A percentile compares a stretch with the other conserved stretches of the same genome.
Evolutionary conservation across 1,140 invertebrate genomes (phyloP).

Genomic region (Drosophila rufa): DNA sequence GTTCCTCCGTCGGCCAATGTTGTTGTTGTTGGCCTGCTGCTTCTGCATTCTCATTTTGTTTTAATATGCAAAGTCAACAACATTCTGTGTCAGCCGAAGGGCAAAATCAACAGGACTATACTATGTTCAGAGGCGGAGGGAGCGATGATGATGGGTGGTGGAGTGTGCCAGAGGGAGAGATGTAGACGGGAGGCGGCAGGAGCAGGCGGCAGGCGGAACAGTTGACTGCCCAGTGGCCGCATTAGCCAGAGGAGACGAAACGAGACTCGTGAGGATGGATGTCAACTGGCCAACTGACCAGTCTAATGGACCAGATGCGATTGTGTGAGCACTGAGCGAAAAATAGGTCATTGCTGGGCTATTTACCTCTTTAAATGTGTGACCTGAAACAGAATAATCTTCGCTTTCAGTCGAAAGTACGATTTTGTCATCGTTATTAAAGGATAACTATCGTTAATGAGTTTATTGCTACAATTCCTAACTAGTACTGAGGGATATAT

Average conservation of each 20-base stretch:
- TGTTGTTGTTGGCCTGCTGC: slow-evolving; percentile 40
- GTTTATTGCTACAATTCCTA: neutral
- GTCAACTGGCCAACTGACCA: slow-evolving; percentile 64
- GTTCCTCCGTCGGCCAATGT: slow-evolving; percentile 10
- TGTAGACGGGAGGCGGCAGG: neutral
- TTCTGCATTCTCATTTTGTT: slow-evolving; percentile 76
- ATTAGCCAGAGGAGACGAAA: slow-evolving; percentile 56
- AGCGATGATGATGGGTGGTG: neutral
- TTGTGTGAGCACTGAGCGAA: slow-evolving; percentile 17
- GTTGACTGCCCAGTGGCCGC: slow-evolving; percentile 66
- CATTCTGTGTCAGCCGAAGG: slow-evolving; percentile 76
- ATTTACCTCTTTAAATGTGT: neutral
- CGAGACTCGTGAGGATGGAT: slow-evolving; percentile 37
- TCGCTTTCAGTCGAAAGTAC: neutral
- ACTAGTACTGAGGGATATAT: neutral
- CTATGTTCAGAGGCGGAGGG: slow-evolving; percentile 14
- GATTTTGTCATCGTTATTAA: neutral
- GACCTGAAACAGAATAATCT: neutral
- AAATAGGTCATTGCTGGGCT: neutral
- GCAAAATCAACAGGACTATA: slow-evolving; percentile 75
- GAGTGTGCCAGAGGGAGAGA: neutral
- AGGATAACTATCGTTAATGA: too few species aligned
- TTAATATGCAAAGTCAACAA: slow-evolving; percentile 82
- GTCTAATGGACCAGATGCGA: slow-evolving; percentile 54
- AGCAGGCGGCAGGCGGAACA: slow-evolving; percentile 2